Conservation (phyloP, 2,888 invertebrate species). For the Andricus quercusramuli region DNA sequence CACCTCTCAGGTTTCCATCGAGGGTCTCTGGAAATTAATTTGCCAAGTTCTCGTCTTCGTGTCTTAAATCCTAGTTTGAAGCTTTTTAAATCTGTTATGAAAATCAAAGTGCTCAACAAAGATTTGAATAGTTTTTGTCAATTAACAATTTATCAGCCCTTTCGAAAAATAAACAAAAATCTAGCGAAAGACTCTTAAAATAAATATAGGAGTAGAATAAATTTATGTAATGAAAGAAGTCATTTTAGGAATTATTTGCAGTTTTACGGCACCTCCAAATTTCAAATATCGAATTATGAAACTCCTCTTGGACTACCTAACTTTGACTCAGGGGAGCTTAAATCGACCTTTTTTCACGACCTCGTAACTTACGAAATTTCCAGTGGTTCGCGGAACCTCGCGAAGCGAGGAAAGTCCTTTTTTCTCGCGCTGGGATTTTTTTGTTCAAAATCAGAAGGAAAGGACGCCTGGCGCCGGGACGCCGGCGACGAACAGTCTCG, state of each 20-base stretch:
- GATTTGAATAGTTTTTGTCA: neutral
- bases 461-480: constrained; percentile 75
- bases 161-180: no score
- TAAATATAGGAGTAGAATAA: no score
- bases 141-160: no score
- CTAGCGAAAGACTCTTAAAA: no score
- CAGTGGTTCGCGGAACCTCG: neutral
- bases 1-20: constrained; percentile 26
- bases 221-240: no score
- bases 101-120: neutral
- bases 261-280: neutral
- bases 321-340: neutral
- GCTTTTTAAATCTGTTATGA: neutral
- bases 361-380: constrained; percentile 27
- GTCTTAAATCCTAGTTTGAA: neutral
- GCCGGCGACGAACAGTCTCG: constrained; percentile 77
- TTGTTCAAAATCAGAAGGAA: constrained; percentile 60
- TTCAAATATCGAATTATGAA: neutral
- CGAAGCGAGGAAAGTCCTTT: constrained; percentile 31
- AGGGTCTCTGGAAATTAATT: constrained; percentile 38
- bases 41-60: neutral
- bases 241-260: neutral
- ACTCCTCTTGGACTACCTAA: neutral
- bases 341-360: neutral
- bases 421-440: constrained; percentile 50